Evolutionary conservation across 2,888 invertebrate species (phyloP).

Genomic region (Sphinx pinastri): DNA sequence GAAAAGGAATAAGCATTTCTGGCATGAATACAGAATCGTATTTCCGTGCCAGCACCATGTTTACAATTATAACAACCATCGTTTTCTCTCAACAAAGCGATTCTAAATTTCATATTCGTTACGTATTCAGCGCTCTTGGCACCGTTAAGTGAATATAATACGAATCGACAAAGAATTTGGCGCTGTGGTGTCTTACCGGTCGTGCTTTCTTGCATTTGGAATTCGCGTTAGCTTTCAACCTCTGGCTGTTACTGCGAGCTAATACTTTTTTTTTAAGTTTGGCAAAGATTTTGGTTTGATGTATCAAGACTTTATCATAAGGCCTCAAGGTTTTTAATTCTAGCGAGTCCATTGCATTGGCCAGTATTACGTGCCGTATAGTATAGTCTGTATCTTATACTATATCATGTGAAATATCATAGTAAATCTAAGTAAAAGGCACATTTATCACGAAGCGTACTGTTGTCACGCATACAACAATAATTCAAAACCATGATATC

Average conservation of each 20-base stretch:
- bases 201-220: too few species aligned
- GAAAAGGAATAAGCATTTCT: constrained; percentile 6
- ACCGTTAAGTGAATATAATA: constrained; percentile 3
- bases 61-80: constrained; percentile 16
- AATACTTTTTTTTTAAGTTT: too few species aligned
- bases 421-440: too few species aligned
- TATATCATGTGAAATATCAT: too few species aligned
- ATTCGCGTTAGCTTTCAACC: too few species aligned
- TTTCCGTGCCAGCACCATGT: constrained; percentile 12
- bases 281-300: too few species aligned
- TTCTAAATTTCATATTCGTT: constrained; percentile 13
- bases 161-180: neutral
- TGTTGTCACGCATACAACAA: neutral
- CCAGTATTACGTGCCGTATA: too few species aligned
- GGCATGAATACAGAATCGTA: neutral
- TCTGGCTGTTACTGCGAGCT: too few species aligned
- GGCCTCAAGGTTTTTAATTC: too few species aligned
- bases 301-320: too few species aligned
- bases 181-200: neutral
- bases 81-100: constrained; percentile 20
- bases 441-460: neutral
- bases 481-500: constrained; percentile 5
- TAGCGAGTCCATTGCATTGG: too few species aligned
- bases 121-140: neutral
- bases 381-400: too few species aligned